Base-by-base conservation (phyloP, 2,888 invertebrate species). In the Eustalomyia histrio region DNA sequence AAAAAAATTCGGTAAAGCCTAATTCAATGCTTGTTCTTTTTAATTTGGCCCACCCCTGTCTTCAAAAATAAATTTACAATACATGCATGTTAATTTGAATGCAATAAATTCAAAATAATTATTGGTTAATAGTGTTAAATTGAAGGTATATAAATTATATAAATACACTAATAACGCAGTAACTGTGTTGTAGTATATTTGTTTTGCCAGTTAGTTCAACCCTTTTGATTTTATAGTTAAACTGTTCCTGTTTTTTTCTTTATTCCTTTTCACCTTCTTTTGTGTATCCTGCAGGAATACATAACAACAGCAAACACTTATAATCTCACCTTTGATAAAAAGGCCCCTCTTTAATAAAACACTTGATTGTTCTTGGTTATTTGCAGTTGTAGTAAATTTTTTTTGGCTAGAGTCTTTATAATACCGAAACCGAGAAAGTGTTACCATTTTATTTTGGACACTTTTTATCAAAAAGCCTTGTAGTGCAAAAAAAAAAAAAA, bases 361-460 rank as follows among this genome's bases (percentile, higher is more conserved):
- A 60, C 58, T 60, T 69, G 60, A 61, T 61, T 61, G 18, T 53
- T 68, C 7, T 17, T 29, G 9, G 43, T 47, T 47, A 12, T 39
- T 12, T 14, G 39, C 39, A 12, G 10, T 14, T 39, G 4, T 12
- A 39, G 39, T 7, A 29, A 29, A 29, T 39, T 39, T 1, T 14
- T 14, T 12, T n/a, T 47, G 2, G n/a, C n/a, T 14, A 6, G 43
- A 3, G 43, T 4, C n/a, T 47, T n/a, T 47, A 14, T 14, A 39
- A 47, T n/a, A 47, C 43, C n/a, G 0, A n/a, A 10, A 64, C 29
- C 52, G n/a, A 52, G 43, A 64, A 76, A 71, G 69, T 76, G 76
- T 76, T 76, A 76, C 69, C 57, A 69, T 69, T 76, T 69, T 7
- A 57, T 17, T 69, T 76, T 64, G 69, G 76, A 55, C 52, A 71